Base-by-base conservation (phyloP, 1,140 invertebrate genomes). In the Andricus grossulariae region DNA sequence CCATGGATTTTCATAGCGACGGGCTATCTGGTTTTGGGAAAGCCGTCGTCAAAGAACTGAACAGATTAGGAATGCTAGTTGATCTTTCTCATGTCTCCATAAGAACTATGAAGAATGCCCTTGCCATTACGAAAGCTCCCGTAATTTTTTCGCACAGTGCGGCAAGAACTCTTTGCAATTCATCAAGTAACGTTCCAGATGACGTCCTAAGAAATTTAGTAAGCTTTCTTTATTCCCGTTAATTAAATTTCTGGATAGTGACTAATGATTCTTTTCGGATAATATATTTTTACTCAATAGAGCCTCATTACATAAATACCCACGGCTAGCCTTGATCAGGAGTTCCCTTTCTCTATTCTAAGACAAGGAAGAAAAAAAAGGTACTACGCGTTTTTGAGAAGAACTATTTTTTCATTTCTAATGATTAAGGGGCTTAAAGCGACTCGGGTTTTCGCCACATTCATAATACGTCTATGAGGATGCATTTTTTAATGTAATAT, bases 101-200 rank as follows among this genome's bases (percentile, higher is more conserved):
- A 77, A 93, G 94, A 82, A 98, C 97, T 8, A 97, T 97, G 91
- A 92, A 94, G 52, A 97, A 97, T 86, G 96, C 96, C 4, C 90
- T 98, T n/a, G 93, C 95, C 75, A 94, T 95, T 13, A 95, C 96
- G 3, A 93, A 95, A 79, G 97, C 97, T 0, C 97, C 97, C 1
- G 96, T 98, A 72, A 97, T 99, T 80, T 99, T 97, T 90, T 98
- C 97, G 32, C 97, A 98, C 90, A 98, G 97, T 18, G 96, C 96
- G 2, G 97, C 97, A 2, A 95, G 95, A 76, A 93, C 95, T 19
- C 90, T 98, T 16, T 98, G 97, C 90, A 97, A 97, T 88, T 96
- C 96, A 25, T 94, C 95, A 51, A 92, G 97, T 74, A 98, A 98
- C 87, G 96, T 98, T 25, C 96, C 96, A 54, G 97, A 99, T 87